Evolutionary conservation across 2,888 invertebrate species (phyloP).

Genomic region (Perizoma flavofasciatum): DNA sequence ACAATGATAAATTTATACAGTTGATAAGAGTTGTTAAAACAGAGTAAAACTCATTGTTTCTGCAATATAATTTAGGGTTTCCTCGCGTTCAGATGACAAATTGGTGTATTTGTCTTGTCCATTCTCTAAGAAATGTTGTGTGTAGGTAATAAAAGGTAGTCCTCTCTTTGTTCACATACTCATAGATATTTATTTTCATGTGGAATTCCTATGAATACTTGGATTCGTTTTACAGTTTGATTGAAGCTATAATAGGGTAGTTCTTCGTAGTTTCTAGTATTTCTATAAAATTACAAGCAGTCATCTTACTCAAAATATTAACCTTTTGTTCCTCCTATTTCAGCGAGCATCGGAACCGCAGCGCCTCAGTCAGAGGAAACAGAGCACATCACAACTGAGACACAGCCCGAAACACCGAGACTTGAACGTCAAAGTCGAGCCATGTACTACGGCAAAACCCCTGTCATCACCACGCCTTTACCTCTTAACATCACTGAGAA

Average conservation of each 20-base stretch:
- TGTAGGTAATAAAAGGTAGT: no score
- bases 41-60: slow-evolving; percentile 2
- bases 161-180: no score
- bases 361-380: slow-evolving; percentile 71
- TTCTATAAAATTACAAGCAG: no score
- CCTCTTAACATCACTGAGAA: slow-evolving; percentile 52
- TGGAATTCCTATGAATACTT: no score
- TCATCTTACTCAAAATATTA: background rate
- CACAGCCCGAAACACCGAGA: slow-evolving; percentile 44
- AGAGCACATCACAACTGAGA: slow-evolving; percentile 57
- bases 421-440: slow-evolving; percentile 65
- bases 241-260: no score
- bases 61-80: background rate
- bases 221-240: no score
- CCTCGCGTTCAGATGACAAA: background rate
- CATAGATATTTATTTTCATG: no score
- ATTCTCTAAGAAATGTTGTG: no score
- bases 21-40: background rate
- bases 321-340: slow-evolving; percentile 43
- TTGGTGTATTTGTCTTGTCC: no score
- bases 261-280: no score
- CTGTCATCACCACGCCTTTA: slow-evolving; percentile 46
- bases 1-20: slow-evolving; percentile 2
- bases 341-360: slow-evolving; percentile 65
- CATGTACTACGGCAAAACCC: slow-evolving; percentile 71